Conservation (phyloP, 2,113 vertebrate genomes). For the Rana temporaria region DNA sequence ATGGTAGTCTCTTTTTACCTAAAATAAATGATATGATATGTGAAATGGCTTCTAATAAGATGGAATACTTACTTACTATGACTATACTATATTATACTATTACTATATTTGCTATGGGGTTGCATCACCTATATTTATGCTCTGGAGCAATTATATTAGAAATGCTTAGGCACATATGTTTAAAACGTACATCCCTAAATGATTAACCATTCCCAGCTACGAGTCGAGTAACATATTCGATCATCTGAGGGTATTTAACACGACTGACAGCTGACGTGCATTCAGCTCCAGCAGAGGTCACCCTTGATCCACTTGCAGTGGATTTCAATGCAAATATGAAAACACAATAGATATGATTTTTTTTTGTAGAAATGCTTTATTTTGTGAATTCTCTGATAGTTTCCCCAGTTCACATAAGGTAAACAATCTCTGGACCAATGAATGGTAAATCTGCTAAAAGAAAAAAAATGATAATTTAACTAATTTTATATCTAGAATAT, state of each 20-base stretch:
- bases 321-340: not conserved
- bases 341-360: not conserved
- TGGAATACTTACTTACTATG: no score
- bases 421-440: constrained; percentile 18
- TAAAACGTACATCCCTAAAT: not conserved
- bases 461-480: constrained; percentile 6
- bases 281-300: constrained; percentile 41
- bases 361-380: constrained; percentile 15
- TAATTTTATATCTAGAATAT: constrained; percentile 2
- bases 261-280: not conserved
- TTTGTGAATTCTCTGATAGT: constrained; percentile 13
- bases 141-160: no score
- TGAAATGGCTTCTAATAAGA: no score
- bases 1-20: no score
- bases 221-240: not conserved
- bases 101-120: no score
- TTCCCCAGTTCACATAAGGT: constrained; percentile 41
- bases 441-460: constrained; percentile 25
- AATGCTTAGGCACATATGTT: no score
- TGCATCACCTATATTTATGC: no score
- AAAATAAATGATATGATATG: no score
- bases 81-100: no score
- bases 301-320: constrained; percentile 19
- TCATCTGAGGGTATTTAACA: not conserved
- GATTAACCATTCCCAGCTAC: not conserved